Base-by-base conservation (phyloP, 2,888 invertebrate species). In the Synanthedon andrenaeformis region DNA sequence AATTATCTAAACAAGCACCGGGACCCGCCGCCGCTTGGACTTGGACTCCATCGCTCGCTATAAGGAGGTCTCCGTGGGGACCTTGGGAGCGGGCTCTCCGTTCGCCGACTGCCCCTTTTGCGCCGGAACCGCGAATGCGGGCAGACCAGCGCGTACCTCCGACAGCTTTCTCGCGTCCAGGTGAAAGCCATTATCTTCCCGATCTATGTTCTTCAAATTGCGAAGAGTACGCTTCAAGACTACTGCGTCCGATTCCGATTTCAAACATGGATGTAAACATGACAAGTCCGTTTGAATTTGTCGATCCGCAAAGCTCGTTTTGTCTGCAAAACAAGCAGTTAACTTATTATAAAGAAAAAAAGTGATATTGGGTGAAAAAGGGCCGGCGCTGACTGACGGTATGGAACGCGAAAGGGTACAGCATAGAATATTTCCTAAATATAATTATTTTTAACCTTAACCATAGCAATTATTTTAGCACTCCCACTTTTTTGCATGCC, bases 221-320 rank as follows among this genome's bases (percentile, higher is more conserved):
- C 17, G 5, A 19, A 10, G 2, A 12, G 12, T 11, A 17, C 14
- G 17, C 49, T 49, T 17, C 8, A n/a, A 45, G n/a, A n/a, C 45
- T n/a, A 0, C 45, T 13, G 5, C 12, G n/a, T 45, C 45, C 11
- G 45, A 14, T 14, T 45, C 45, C 13, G 45, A 12, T 45, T 45
- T n/a, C 28, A 35, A 11, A 11, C 35, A 12, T n/a, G 71, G 72
- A 53, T 66, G 70, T 55, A 64, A 57, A 19, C 59, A 51, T 8
- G 62, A 56, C n/a, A 77, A 81, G 13, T 84, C 84, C 8, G 84
- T 84, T 62, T 84, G 84, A 54, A 80, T 79, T 50, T 78, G 76
- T 4, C 79, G 70, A 59, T 83, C 82, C 6, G 71, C 35, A 14
- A 52, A 64, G 10, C 72, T 74, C n/a, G 69, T 67, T 51, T 70